These are phyloP conservation scores for Bolinopsis microptera DNA, from an alignment of 37 sponge, comb jelly and placozoan species.

Conservation along the genomic window DNA sequence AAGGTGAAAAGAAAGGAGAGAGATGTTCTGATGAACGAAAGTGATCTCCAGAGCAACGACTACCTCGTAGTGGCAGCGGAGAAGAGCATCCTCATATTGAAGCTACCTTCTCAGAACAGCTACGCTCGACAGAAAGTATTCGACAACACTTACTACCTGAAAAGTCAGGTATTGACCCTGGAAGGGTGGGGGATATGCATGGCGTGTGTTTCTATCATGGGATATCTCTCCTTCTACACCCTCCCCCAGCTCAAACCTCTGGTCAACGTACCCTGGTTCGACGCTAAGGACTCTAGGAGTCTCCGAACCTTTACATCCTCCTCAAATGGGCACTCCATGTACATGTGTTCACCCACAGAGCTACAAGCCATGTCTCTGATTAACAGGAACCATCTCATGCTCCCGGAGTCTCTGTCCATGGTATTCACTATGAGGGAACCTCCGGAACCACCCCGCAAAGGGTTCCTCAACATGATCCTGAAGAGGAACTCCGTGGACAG, in stretches of 20 bases:
- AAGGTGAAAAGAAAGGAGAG: conserved; percentile 7
- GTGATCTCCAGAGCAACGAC: conserved; percentile 49
- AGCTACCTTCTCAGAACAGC: conserved; percentile 63
- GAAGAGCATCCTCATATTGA: conserved; percentile 58
- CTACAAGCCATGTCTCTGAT: conserved; percentile 39
- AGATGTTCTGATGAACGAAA: conserved; percentile 21
- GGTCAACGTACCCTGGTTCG: conserved; percentile 49
- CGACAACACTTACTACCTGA: conserved; percentile 63
- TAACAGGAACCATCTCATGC: conserved; percentile 50
- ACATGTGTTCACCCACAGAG: conserved; percentile 48
- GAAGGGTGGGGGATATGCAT: conserved; percentile 58
- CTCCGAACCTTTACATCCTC: conserved; percentile 40
- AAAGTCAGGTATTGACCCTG: conserved; percentile 46
- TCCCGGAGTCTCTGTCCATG: conserved; percentile 61
- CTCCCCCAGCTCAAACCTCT: conserved; percentile 64
- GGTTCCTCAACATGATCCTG: conserved; percentile 62
- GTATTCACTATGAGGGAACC: conserved; percentile 56
- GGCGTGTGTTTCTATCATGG: conserved; percentile 61
- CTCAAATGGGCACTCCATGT: conserved; percentile 1
- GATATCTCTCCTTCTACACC: conserved; percentile 50
- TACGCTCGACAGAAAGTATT: conserved; percentile 63
- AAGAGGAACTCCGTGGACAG: conserved; percentile 24
- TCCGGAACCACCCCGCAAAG: conserved; percentile 34
- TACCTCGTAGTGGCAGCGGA: conserved; percentile 51
- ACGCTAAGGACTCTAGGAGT: conserved; percentile 25